Base-by-base conservation (phyloP, 2,113 vertebrate species). In the Oostethus manadensis region DNA sequence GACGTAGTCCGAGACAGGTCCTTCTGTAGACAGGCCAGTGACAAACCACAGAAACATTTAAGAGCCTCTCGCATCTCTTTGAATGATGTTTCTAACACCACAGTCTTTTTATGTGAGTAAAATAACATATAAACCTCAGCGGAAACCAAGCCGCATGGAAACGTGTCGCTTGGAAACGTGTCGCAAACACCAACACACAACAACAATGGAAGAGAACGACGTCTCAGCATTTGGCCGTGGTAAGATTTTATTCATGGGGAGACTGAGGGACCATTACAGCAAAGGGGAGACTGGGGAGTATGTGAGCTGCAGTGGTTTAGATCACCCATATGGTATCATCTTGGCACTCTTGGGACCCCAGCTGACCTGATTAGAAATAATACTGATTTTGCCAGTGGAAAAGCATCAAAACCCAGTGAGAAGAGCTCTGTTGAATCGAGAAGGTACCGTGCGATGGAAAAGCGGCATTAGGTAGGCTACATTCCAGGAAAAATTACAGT, bases 1-100 rank as follows among this genome's bases (percentile, higher is more conserved):
- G 79, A 77, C 60, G 62, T 50, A 23, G 71, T 76, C 46, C 73
- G 74, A 8, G 76, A 70, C 22, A 77, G 60, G 22, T 70, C 79
- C 71, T 71, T 86, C 84, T 88, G 77, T 4, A 10, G 42, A 26
- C 3, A 17, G 61, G 23, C 71, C 3, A 48, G 42, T 11, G 7
- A 44, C 18, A 45, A 11, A 49, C 4, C 18, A 38, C 20, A 42
- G 5, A 14, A 13, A 23, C 7, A 43, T 16, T 44, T 10, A 46
- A 51, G 17, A 14, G 21, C 4, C 33, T 42, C 0, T 4, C 38
- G n/a, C 40, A 22, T 10, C 7, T 5, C 40, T 55, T 17, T 49
- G 43, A 46, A 35, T 4, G 17, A 9, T 8, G 9, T 33, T 53
- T 53, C 16, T 10, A 38, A 38, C 35, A 53, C 17, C 4, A n/a